These are phyloP conservation scores for Paratrypauchen microcephalus DNA, from an alignment of 2,797 vertebrate genomes.

Conservation along the genomic window DNA sequence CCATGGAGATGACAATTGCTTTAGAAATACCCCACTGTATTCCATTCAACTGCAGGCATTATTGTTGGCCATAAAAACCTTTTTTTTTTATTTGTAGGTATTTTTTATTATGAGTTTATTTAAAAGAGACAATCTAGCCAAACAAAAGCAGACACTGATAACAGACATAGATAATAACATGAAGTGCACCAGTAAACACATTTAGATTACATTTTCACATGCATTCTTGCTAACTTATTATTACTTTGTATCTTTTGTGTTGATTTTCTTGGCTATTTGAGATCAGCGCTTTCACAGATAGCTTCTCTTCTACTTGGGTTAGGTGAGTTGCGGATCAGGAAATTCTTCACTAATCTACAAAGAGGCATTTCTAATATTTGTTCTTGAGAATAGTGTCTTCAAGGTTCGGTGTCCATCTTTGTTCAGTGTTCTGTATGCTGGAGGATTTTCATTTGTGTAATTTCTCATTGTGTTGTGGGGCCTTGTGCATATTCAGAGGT, in stretches of 20 bases:
- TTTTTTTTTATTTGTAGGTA: no score
- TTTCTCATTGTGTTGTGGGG: neutral
- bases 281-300: conserved; percentile 37
- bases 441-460: neutral
- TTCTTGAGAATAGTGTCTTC: neutral
- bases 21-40: no score
- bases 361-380: conserved; percentile 7
- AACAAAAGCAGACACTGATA: no score
- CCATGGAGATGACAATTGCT: no score
- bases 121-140: no score
- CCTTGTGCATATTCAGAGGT: neutral
- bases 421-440: neutral
- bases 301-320: conserved; percentile 30
- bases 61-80: no score
- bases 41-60: no score
- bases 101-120: no score
- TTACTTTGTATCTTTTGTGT: conserved; percentile 6
- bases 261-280: conserved; percentile 57
- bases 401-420: neutral
- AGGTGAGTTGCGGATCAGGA: conserved; percentile 12
- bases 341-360: conserved; percentile 35
- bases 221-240: neutral
- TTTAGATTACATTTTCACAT: no score
- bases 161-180: no score
- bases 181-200: no score